A percentile compares a stretch with the other conserved stretches of the same genome.
phyloP scores from a whole-genome alignment of 2,888 invertebrate genomes.

The Automeris io region DNA sequence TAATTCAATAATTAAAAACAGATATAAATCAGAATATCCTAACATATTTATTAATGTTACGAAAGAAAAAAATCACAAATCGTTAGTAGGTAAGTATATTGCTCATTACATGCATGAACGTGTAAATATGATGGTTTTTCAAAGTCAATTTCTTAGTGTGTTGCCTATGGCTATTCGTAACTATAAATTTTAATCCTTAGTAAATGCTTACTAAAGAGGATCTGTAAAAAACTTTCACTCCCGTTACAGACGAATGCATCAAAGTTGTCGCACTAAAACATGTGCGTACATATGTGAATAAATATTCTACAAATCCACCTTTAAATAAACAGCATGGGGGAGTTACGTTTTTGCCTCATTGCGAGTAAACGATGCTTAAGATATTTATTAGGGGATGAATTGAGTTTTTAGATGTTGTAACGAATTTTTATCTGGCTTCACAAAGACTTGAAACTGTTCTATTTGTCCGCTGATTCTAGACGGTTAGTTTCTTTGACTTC shows the following conservation, averaged over 20 bases:
- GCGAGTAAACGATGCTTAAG: slow-evolving; percentile 72
- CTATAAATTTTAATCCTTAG: neutral
- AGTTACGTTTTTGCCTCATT: slow-evolving; percentile 70
- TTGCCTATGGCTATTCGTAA: too few species aligned
- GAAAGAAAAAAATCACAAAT: too few species aligned
- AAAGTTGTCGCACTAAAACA: slow-evolving; percentile 20
- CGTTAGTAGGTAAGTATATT: too few species aligned
- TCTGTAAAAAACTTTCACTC: slow-evolving; percentile 8
- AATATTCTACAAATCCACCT: slow-evolving; percentile 74
- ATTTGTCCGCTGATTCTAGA: slow-evolving; percentile 4
- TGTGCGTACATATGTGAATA: slow-evolving; percentile 55
- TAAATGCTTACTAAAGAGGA: slow-evolving; percentile 1
- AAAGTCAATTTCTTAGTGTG: too few species aligned
- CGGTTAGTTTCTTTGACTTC: neutral
- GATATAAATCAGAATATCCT: too few species aligned
- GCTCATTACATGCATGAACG: too few species aligned
- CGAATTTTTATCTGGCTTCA: slow-evolving; percentile 29
- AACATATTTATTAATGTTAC: too few species aligned
- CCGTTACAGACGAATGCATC: slow-evolving; percentile 9
- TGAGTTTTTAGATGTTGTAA: slow-evolving; percentile 60
- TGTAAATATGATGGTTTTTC: too few species aligned
- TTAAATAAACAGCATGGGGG: slow-evolving; percentile 72
- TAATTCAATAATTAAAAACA: too few species aligned
- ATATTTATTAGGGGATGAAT: slow-evolving; percentile 72
- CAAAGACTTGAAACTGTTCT: slow-evolving; percentile 16